phyloP scores from a whole-genome alignment of 2,113 vertebrate genomes.

The Progne subis region DNA sequence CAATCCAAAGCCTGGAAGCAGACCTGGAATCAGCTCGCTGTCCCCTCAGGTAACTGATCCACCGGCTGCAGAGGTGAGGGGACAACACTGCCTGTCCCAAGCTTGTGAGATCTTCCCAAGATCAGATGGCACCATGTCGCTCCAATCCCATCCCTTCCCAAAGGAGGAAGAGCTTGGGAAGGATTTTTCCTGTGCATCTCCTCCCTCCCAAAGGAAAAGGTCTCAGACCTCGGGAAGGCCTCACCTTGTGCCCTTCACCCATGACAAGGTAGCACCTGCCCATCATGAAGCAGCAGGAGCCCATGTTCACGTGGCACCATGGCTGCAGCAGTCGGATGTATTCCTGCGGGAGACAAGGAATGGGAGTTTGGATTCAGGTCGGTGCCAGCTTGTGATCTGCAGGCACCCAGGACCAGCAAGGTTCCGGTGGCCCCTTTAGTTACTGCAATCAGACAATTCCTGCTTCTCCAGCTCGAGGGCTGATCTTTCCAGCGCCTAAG shows the following conservation, averaged over 20 bases:
- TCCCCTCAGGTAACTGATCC: not conserved
- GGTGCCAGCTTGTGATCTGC: accelerated
- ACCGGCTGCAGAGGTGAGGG: not conserved
- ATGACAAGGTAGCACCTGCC: conserved; percentile 91
- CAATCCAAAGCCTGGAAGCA: conserved; percentile 87
- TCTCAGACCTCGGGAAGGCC: not conserved
- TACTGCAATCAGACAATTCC: not conserved
- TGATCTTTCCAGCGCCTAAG: not conserved
- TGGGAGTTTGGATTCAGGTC: not conserved
- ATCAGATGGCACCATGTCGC: accelerated
- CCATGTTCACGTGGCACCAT: conserved; percentile 93
- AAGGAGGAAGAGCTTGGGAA: not conserved
- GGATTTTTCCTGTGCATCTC: not conserved
- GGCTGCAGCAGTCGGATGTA: conserved; percentile 88
- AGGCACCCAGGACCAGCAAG: not conserved
- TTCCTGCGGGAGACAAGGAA: conserved; percentile 74
- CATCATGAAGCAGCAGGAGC: conserved; percentile 92
- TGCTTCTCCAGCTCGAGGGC: accelerated
- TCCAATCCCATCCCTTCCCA: no score
- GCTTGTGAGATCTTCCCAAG: not conserved
- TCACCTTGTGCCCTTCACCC: conserved; percentile 94
- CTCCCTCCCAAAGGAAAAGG: not conserved
- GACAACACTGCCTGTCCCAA: not conserved
- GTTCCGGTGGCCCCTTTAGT: not conserved
- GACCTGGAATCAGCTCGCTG: not conserved